Conservation (phyloP, 2,888 invertebrate genomes). For the Cryptocheilus praepositus region DNA sequence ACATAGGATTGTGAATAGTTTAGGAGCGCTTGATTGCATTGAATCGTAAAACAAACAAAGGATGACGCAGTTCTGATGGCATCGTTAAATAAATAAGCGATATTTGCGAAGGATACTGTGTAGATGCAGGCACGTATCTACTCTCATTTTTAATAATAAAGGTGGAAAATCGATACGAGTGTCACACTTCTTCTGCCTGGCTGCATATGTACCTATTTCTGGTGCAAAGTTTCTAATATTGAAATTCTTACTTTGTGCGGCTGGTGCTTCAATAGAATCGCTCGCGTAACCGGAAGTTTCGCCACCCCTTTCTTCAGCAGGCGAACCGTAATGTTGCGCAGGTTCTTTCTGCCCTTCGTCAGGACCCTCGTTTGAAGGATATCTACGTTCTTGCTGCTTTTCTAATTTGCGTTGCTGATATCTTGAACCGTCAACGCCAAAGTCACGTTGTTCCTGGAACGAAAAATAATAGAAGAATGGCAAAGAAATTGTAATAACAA, state of each 20-base stretch:
- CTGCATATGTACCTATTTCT: too few species aligned
- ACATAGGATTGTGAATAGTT: too few species aligned
- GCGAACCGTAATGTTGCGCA: constrained; percentile 43
- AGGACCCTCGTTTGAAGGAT: constrained; percentile 67
- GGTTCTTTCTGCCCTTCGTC: constrained; percentile 60
- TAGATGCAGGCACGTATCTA: too few species aligned
- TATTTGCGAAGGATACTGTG: too few species aligned
- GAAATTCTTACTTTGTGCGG: constrained; percentile 25
- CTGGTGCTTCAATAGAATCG: constrained; percentile 78
- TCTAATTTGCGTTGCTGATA: constrained; percentile 48
- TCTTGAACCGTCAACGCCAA: constrained; percentile 56
- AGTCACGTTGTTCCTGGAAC: constrained; percentile 39
- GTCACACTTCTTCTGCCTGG: too few species aligned
- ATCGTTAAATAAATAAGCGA: too few species aligned
- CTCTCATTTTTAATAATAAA: too few species aligned
- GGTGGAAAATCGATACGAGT: too few species aligned
- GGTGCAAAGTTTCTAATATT: too few species aligned
- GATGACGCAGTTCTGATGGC: background rate
- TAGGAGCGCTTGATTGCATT: background rate
- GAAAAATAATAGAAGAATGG: too few species aligned
- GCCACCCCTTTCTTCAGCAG: constrained; percentile 65
- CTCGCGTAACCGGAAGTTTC: constrained; percentile 91
- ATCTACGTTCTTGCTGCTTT: constrained; percentile 32
- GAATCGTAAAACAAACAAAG: background rate
- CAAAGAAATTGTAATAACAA: too few species aligned